Conservation (phyloP, 2,888 invertebrate species). For the Hermaeophaga mercurialis region DNA sequence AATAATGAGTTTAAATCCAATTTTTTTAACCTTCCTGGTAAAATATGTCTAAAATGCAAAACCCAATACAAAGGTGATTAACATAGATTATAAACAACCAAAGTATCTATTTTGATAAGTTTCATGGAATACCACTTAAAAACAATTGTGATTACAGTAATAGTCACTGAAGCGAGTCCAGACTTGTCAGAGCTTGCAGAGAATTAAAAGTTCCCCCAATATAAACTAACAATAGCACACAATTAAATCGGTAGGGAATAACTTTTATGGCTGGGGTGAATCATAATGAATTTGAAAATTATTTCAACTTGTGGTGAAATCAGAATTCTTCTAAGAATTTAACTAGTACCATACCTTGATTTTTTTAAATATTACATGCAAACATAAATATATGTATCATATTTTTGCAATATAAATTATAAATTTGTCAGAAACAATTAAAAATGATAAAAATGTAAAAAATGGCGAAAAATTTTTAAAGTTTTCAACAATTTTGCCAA, state of each 20-base stretch:
- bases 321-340: not conserved
- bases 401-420: no score
- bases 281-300: slow-evolving; percentile 7
- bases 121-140: not conserved
- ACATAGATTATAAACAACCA: not conserved
- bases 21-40: no score
- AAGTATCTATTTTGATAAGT: not conserved
- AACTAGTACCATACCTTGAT: no score
- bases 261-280: slow-evolving; percentile 16
- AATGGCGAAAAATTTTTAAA: not conserved
- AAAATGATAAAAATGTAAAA: not conserved
- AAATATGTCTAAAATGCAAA: no score
- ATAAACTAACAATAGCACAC: not conserved
- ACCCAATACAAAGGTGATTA: no score
- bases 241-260: slow-evolving; percentile 12
- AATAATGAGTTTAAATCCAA: no score
- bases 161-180: not conserved
- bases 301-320: not conserved
- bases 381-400: no score
- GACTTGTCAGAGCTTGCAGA: not conserved
- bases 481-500: not conserved
- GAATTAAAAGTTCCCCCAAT: not conserved
- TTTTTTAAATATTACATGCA: no score
- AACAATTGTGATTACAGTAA: not conserved
- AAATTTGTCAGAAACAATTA: not conserved